These are phyloP conservation scores for Notodonta ziczac DNA, from an alignment of 2,888 invertebrate genomes.

Conservation along the genomic window DNA sequence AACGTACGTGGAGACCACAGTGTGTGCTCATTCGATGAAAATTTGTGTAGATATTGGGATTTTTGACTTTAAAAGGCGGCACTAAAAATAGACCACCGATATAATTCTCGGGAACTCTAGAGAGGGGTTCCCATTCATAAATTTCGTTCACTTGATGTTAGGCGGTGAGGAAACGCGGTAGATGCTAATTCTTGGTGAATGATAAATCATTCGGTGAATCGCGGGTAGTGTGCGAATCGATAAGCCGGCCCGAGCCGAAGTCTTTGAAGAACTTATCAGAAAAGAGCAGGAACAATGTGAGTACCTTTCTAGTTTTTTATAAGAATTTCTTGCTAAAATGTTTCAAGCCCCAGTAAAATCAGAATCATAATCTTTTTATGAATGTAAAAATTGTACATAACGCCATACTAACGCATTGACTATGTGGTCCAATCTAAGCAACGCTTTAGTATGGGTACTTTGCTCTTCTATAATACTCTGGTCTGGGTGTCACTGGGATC, in stretches of 20 bases:
- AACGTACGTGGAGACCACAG: conserved; percentile 38
- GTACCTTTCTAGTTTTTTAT: conserved; percentile 8
- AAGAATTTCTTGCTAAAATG: too few relatives aligned
- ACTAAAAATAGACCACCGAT: conserved; percentile 72
- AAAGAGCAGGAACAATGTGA: conserved; percentile 38
- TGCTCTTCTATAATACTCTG: too few relatives aligned
- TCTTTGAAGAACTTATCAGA: conserved; percentile 16
- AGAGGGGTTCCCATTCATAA: conserved; percentile 75
- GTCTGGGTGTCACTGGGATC: too few relatives aligned
- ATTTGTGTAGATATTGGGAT: conserved; percentile 28
- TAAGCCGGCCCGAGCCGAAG: conserved; percentile 24
- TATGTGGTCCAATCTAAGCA: too few relatives aligned
- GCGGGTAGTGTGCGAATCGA: conserved; percentile 34
- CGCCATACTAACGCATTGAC: too few relatives aligned
- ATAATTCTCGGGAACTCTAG: conserved; percentile 61
- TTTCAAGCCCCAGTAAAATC: too few relatives aligned
- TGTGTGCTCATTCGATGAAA: conserved; percentile 47
- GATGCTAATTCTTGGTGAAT: conserved; percentile 49
- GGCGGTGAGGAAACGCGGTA: conserved; percentile 64
- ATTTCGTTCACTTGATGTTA: conserved; percentile 70
- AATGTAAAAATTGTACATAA: too few relatives aligned
- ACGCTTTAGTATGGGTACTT: too few relatives aligned
- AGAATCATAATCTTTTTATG: too few relatives aligned
- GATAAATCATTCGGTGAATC: conserved; percentile 35
- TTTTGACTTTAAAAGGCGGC: conserved; percentile 39